Evolutionary conservation across 2,113 vertebrate genomes (phyloP), one percentile per base, ranked within the genome.

Genomic region (Ictalurus punctatus): DNA sequence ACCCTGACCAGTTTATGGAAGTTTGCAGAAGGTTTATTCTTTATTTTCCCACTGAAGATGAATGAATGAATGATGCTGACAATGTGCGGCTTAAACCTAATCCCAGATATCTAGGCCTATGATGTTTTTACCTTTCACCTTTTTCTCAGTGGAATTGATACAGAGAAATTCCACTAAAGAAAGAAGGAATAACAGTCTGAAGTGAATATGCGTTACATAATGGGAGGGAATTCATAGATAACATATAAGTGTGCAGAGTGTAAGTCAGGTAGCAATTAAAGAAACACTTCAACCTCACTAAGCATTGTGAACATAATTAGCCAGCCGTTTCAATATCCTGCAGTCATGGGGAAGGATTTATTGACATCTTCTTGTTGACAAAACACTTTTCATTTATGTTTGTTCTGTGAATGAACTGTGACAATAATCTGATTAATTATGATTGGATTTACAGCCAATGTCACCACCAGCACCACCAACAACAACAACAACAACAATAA

Each of bases 221-320:
- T 91, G 91, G 93, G 88, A 87, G 94, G 95, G 95, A 95, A 91
- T 92, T 91, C 91, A 92, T 93, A 94, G 94, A 96, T 96, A 95
- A 95, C 94, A 94, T 94, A 94, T 93, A 93, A 92, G 94, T 96
- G 95, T 96, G 94, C 96, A 96, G 87, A 58, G 92, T 93, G 95
- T 95, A 95, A 92, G 94, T 93, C 94, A 95, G 95, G 48, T 95
- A 95, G 95, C 96, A 95, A 96, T 97, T 97, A 96, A 96, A 95
- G 94, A 76, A 95, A 40, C 90, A 56, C 91, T 96, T 95, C 95
- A 96, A 96, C 94, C 95, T 95, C 94, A 95, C 96, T 95, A 96
- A 96, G 96, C 94, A 94, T 93, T 95, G 95, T 96, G 95, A 96
- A 96, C 95, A 79, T 96, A 96, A 97, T 97, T 97, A 96, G 94